phyloP scores from a whole-genome alignment of 2,113 vertebrate genomes.

The Coracopsis vasa region DNA sequence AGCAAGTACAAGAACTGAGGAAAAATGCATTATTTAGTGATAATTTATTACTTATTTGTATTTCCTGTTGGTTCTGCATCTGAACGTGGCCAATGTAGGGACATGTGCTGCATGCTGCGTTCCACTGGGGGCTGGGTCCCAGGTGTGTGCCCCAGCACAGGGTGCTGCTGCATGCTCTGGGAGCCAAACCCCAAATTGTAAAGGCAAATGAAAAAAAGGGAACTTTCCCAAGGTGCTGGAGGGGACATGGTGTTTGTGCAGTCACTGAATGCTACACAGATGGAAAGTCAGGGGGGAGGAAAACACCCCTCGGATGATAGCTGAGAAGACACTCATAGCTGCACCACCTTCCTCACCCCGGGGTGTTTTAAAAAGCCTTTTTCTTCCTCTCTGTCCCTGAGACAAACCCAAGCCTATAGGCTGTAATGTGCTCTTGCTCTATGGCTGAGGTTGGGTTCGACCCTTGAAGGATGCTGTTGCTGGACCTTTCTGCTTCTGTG shows the following conservation, averaged over 20 bases:
- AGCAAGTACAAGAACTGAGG: not conserved
- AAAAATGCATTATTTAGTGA: not conserved
- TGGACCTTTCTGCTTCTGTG: not conserved
- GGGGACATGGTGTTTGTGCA: not conserved
- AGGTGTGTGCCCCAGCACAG: not conserved
- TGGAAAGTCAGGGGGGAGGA: not conserved
- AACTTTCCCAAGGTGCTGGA: not conserved
- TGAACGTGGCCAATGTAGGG: accelerated
- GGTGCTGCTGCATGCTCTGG: not conserved
- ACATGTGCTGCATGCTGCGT: accelerated
- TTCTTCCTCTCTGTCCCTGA: not conserved
- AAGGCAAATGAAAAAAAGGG: not conserved
- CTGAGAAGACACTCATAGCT: not conserved
- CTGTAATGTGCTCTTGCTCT: accelerated
- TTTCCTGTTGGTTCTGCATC: not conserved
- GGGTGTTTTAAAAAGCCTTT: not conserved
- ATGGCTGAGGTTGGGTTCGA: not conserved
- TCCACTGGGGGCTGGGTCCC: not conserved
- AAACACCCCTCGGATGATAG: not conserved
- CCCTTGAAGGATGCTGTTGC: not conserved
- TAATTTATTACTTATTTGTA: not conserved
- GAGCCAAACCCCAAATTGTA: not conserved
- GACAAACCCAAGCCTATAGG: not conserved
- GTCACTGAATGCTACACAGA: not conserved
- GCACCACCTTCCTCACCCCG: not conserved